These are phyloP conservation scores for Plebejus argus DNA, from an alignment of 2,888 invertebrate genomes.

Conservation along the genomic window DNA sequence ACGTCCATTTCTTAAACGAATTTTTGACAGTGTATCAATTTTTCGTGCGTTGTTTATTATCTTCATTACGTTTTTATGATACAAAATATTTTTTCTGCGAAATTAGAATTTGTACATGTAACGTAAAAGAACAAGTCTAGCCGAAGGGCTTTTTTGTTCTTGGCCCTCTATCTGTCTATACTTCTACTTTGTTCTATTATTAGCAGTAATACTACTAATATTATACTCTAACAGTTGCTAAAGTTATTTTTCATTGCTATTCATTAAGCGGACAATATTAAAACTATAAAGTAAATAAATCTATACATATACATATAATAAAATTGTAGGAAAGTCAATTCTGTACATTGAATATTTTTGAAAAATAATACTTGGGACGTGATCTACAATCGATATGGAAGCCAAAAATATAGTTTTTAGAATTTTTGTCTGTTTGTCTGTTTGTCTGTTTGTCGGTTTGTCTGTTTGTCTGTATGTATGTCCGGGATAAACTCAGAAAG, in stretches of 20 bases:
- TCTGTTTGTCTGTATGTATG: too few relatives aligned
- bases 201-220: background rate
- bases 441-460: too few relatives aligned
- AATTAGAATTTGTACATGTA: background rate
- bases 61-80: constrained; percentile 4
- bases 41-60: constrained; percentile 34
- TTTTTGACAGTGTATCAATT: constrained; percentile 55
- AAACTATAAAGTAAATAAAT: background rate
- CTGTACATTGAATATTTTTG: too few relatives aligned
- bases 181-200: background rate
- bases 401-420: too few relatives aligned
- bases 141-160: background rate
- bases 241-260: too few relatives aligned
- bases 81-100: background rate
- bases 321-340: too few relatives aligned
- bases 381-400: too few relatives aligned
- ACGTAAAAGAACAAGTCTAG: background rate
- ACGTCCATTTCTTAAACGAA: constrained; percentile 47
- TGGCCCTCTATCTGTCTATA: background rate
- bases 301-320: too few relatives aligned
- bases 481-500: too few relatives aligned
- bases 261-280: background rate
- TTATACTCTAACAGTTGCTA: too few relatives aligned
- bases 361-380: too few relatives aligned
- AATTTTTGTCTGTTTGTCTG: too few relatives aligned